Base-by-base conservation (phyloP, 2,888 invertebrate species). In the Achlya flavicornis region DNA sequence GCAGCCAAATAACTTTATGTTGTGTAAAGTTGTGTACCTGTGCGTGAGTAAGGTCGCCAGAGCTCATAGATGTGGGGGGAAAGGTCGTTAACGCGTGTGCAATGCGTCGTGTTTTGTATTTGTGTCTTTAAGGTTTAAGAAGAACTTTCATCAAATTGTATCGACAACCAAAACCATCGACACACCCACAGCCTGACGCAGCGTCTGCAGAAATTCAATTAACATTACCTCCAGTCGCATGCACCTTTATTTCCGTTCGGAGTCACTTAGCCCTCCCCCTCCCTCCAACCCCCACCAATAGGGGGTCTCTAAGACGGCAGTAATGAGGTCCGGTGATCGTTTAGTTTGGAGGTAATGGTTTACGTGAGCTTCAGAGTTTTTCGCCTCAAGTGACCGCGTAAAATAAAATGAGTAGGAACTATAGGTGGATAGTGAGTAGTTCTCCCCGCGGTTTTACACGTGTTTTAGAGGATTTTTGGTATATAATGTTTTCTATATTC, bases 201-300 rank as follows among this genome's bases (percentile, higher is more conserved):
- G 84, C 92, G 93, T 93, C 92, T 92, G 93, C 92, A 92, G 93
- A 93, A 93, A 93, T 94, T 94, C 94, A 94, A 94, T 94, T 94
- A 94, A 94, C 93, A 94, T 94, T 94, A 94, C 93, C 94, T 94
- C 90, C 94, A 94, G 92, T 93, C 93, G 92, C 94, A 89, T 94
- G 94, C 94, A 93, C 93, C 93, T 93, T 92, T 93, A 93, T 93
- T 93, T 93, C 93, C 93, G 92, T 93, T 93, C 87, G 92, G 92
- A 93, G 92, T 92, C 92, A 92, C 93, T 93, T 92, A 90, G 81
- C 80, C 78, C 78, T 74, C 80, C 79, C 73, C 76, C 66, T 61
- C 66, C 64, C 71, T 70, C 63, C 66, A n/a, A 1, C 64, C 63
- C 61, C 57, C 63, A 66, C 63, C 65, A 48, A 32, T 62, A 62